Percentiles rank a stretch among this genome's conserved stretches.
phyloP scores from a whole-genome alignment of 2,888 invertebrate species.

The Lycophotia porphyrea region DNA sequence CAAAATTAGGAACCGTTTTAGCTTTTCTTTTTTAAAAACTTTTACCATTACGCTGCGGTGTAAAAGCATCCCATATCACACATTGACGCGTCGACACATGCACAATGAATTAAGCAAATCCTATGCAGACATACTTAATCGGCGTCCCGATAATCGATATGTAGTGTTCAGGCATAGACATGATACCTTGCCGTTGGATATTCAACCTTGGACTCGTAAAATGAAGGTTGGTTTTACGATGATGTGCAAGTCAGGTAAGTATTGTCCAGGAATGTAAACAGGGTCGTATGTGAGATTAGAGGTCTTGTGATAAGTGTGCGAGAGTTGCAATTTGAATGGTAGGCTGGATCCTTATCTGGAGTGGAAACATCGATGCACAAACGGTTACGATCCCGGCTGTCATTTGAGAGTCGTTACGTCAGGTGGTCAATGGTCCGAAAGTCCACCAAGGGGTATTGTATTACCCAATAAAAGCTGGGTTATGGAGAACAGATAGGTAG shows the following conservation, averaged over 20 bases:
- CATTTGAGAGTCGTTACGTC: no score
- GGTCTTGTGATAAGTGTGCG: background rate
- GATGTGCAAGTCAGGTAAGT: background rate
- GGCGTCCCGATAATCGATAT: constrained; percentile 64
- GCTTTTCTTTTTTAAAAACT: background rate
- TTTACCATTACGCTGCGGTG: constrained; percentile 33
- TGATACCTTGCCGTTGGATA: background rate
- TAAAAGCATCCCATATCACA: constrained; percentile 29
- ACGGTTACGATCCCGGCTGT: no score
- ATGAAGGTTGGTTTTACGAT: background rate
- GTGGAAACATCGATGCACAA: no score
- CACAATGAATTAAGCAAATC: constrained; percentile 71
- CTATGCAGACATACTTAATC: constrained; percentile 69
- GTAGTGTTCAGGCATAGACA: constrained; percentile 36
- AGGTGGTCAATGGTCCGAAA: no score
- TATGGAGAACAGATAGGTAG: no score
- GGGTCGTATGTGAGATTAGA: constrained; percentile 17
- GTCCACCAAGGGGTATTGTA: no score
- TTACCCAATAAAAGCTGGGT: no score
- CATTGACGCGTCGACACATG: constrained; percentile 66
- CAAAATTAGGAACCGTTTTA: background rate
- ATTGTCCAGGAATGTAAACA: constrained; percentile 21
- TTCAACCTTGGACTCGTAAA: background rate
- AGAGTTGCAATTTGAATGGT: background rate
- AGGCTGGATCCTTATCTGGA: background rate